These are phyloP conservation scores for Tamandua tetradactyla DNA, from an alignment of 2,797 vertebrate genomes.

Conservation along the genomic window DNA sequence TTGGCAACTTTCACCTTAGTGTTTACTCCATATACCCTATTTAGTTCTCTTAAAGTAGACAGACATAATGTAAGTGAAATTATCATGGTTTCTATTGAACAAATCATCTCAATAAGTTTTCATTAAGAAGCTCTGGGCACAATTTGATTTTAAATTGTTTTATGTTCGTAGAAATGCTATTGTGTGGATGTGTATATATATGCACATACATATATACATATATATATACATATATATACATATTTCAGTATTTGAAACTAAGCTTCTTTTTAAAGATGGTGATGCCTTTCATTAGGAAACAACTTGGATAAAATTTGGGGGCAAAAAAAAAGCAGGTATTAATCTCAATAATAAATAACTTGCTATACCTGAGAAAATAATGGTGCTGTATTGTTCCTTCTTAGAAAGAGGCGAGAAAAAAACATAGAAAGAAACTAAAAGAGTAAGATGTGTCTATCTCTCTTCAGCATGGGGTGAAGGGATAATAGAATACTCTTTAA, in stretches of 20 bases:
- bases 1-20: background rate
- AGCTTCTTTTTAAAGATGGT: background rate
- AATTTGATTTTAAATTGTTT: background rate
- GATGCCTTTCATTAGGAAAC: background rate
- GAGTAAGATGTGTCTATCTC: background rate
- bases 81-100: background rate
- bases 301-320: background rate
- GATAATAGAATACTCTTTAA: background rate
- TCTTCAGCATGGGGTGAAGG: background rate
- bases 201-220: background rate
- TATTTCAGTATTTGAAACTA: background rate
- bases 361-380: background rate
- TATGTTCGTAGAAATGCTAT: background rate
- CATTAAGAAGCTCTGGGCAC: background rate
- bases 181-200: too few species aligned
- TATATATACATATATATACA: background rate
- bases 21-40: background rate
- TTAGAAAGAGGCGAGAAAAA: background rate
- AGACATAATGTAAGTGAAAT: background rate
- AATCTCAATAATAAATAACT: background rate
- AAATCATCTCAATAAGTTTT: background rate
- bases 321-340: background rate
- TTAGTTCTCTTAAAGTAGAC: background rate
- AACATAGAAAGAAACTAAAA: background rate
- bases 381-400: background rate